Evolutionary conservation across 2,797 vertebrate species (phyloP).

Genomic region (Pagetopsis macropterus): DNA sequence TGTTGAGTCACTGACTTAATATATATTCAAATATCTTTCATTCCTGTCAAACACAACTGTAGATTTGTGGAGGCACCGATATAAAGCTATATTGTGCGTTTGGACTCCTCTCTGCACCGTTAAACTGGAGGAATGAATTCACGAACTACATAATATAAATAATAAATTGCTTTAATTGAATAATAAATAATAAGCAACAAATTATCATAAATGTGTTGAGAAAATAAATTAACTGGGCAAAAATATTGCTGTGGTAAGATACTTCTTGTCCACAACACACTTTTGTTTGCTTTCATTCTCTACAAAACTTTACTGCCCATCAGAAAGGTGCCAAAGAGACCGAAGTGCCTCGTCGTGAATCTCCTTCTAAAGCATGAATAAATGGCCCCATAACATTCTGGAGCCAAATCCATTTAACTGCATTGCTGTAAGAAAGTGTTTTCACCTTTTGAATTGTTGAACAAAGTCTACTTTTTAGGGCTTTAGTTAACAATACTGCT

Average conservation of each 20-base stretch:
- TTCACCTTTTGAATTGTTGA: background rate
- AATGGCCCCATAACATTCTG: slow-evolving; percentile 12
- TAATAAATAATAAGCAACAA: slow-evolving; percentile 38
- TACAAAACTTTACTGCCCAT: slow-evolving; percentile 21
- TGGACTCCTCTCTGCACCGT: slow-evolving; percentile 19
- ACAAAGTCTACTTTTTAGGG: background rate
- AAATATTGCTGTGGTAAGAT: slow-evolving; percentile 38
- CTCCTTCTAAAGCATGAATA: slow-evolving; percentile 22
- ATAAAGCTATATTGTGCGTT: slow-evolving; percentile 24
- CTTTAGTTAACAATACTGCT: no score
- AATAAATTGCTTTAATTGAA: slow-evolving; percentile 31
- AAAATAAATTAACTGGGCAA: slow-evolving; percentile 27
- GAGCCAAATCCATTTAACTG: slow-evolving; percentile 25
- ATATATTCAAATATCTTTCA: slow-evolving; percentile 53
- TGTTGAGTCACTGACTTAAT: slow-evolving; percentile 41
- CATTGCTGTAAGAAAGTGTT: slow-evolving; percentile 6
- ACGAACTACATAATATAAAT: slow-evolving; percentile 27
- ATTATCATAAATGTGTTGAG: slow-evolving; percentile 29
- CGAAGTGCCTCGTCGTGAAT: slow-evolving; percentile 21
- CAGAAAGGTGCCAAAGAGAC: slow-evolving; percentile 28
- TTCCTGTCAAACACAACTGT: slow-evolving; percentile 32
- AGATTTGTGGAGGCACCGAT: slow-evolving; percentile 33
- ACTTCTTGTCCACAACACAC: slow-evolving; percentile 5
- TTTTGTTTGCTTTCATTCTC: slow-evolving; percentile 31
- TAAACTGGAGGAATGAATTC: slow-evolving; percentile 14